Conservation (phyloP, 2,888 invertebrate species). For the Sipha maydis region DNA sequence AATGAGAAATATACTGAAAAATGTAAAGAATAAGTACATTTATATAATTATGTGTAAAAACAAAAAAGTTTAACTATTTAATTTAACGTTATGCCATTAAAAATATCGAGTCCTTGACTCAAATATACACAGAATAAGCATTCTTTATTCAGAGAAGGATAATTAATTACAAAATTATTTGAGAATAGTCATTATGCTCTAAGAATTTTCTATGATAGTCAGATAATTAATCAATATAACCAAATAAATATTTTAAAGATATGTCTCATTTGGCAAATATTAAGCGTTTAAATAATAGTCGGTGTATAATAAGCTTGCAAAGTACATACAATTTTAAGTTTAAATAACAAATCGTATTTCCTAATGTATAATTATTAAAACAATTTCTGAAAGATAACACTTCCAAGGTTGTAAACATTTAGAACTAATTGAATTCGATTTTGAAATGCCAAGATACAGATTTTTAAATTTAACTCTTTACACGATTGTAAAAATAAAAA, state of each 20-base stretch:
- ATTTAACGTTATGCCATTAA: not conserved
- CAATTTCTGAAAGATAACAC: not conserved
- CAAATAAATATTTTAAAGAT: not conserved
- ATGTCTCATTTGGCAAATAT: not conserved
- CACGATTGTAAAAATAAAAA: too few relatives aligned
- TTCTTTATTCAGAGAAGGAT: not conserved
- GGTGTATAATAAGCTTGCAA: too few relatives aligned
- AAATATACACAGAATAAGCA: not conserved
- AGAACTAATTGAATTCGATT: not conserved
- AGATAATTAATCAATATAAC: not conserved
- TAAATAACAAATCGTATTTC: not conserved
- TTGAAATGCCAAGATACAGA: too few relatives aligned
- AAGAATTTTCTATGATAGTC: not conserved
- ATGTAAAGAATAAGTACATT: not conserved
- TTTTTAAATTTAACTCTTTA: too few relatives aligned
- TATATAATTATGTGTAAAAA: not conserved
- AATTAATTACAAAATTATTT: not conserved
- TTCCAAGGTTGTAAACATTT: not conserved
- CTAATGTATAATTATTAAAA: not conserved
- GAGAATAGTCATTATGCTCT: not conserved
- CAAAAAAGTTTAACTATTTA: not conserved
- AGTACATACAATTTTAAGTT: not conserved
- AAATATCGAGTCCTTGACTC: slow-evolving; percentile 8
- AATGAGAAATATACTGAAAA: not conserved
- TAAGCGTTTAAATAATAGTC: not conserved